Evolutionary conservation across 92 coral and sea anemone genomes (phyloP), one percentile per base, ranked within the genome.

Genomic region (Zoanthus solanderi): DNA sequence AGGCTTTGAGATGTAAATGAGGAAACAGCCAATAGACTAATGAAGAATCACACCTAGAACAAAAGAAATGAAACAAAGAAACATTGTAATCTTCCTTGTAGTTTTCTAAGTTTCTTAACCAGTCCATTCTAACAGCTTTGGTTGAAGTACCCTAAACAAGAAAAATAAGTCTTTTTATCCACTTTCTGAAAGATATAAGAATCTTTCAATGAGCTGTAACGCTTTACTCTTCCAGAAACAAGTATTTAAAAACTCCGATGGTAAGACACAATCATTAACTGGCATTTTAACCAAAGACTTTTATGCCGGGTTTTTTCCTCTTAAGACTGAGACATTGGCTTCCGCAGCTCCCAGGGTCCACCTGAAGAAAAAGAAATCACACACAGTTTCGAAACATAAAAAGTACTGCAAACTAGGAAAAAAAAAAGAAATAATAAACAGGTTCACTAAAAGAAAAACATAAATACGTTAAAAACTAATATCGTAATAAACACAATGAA

Each of bases 311-410:
- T 47, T 66, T 28, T 28, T 61, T 9, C 65, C 75, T 81, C 42
- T 46, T 66, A 81, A 9, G 85, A 81, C 46, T 81, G 85, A 8
- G 85, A 81, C 60, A 81, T 18, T 1, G 85, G 85, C 75, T 81
- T 81, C 14, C 85, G 15, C 14, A 81, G 37, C 75, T 81, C 85
- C 85, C 85, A 81, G 37, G 85, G 85, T 6, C 85, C 85, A 18
- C 63, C 85, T 81, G 9, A 7, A 80, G 45, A 81, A 18, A 65
- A 66, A 65, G 23, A 23, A 23, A 23, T 23, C 23, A 65, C 14
- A 63, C 17, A 12, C 28, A 16, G 0, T 81, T 42, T 23, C 6
- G 52, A 18, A 81, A 28, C 23, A 15, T 9, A 31, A 9, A 16
- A 13, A 16, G 28, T 12, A 54, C 9, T 52, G 12, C 30, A 78